phyloP scores from a whole-genome alignment of 2,797 vertebrate genomes.

The Myioborus miniatus region DNA sequence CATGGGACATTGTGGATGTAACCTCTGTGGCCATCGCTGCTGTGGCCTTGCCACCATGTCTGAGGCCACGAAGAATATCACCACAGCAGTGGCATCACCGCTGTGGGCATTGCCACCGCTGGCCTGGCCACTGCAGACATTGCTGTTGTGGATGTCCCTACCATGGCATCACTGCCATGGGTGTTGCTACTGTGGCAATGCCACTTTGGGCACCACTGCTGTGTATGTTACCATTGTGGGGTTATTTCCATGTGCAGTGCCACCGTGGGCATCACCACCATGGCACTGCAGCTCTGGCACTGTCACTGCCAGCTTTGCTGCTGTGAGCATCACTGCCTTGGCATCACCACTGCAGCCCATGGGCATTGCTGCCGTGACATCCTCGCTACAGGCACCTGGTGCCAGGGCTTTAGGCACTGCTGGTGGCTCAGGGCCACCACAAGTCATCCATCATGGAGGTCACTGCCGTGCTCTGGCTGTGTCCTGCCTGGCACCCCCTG shows the following conservation, averaged over 20 bases:
- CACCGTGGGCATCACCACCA: not conserved
- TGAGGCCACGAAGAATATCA: not conserved
- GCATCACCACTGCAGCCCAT: not conserved
- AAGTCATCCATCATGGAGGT: not conserved
- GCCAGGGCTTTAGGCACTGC: not conserved
- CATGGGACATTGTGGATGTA: not conserved
- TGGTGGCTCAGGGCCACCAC: not conserved
- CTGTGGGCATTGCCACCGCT: not conserved
- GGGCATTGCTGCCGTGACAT: not conserved
- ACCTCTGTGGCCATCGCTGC: rapidly evolving
- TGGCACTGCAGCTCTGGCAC: not conserved
- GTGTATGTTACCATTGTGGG: not conserved
- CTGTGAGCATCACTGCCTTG: not conserved
- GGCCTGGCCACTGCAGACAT: not conserved
- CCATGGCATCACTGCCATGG: not conserved
- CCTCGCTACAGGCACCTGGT: rapidly evolving
- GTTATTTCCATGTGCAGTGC: not conserved
- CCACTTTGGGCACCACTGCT: not conserved
- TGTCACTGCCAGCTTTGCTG: not conserved
- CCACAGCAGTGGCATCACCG: not conserved
- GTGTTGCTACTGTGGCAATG: rapidly evolving
- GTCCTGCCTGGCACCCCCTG: not conserved
- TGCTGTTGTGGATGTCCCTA: rapidly evolving
- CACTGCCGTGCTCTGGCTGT: rapidly evolving
- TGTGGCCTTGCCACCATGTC: not conserved